Conservation (phyloP, 2,797 vertebrate genomes). For the Pseudochaenichthys georgianus region DNA sequence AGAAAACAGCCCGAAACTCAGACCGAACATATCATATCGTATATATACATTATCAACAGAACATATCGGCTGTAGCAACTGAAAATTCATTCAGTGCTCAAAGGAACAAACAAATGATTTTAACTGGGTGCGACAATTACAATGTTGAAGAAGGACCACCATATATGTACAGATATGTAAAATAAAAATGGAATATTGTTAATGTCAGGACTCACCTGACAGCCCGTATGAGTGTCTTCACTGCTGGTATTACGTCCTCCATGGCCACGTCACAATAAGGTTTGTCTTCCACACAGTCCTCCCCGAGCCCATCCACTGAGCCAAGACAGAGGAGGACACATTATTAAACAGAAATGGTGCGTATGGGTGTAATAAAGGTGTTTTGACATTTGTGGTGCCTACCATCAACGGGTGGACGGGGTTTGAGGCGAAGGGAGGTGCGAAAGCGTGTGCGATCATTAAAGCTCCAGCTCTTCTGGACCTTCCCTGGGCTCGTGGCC, state of each 20-base stretch:
- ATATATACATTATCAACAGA: no score
- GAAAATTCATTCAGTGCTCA: no score
- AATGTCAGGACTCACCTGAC: conserved; percentile 87
- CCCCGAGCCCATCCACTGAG: conserved; percentile 87
- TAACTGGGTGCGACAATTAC: neutral
- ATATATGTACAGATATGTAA: neutral
- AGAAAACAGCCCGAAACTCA: neutral
- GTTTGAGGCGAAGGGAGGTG: conserved; percentile 94
- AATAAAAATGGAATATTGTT: neutral
- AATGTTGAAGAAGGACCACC: neutral
- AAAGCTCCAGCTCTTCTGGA: conserved; percentile 99
- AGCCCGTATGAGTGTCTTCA: conserved; percentile 95
- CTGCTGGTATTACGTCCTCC: conserved; percentile 95
- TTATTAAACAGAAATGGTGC: neutral
- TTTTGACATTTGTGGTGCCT: conserved; percentile 25
- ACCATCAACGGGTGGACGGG: conserved; percentile 89
- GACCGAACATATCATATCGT: no score
- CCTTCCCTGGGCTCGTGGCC: conserved; percentile 91
- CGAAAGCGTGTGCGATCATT: conserved; percentile 96
- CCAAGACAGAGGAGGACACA: neutral
- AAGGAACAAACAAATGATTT: neutral
- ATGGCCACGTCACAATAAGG: conserved; percentile 92
- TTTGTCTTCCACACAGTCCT: conserved; percentile 93
- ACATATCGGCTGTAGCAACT: no score
- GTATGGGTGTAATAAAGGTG: neutral